These are phyloP conservation scores for Centropus bengalensis DNA, from an alignment of 2,113 vertebrate species.

Conservation along the genomic window DNA sequence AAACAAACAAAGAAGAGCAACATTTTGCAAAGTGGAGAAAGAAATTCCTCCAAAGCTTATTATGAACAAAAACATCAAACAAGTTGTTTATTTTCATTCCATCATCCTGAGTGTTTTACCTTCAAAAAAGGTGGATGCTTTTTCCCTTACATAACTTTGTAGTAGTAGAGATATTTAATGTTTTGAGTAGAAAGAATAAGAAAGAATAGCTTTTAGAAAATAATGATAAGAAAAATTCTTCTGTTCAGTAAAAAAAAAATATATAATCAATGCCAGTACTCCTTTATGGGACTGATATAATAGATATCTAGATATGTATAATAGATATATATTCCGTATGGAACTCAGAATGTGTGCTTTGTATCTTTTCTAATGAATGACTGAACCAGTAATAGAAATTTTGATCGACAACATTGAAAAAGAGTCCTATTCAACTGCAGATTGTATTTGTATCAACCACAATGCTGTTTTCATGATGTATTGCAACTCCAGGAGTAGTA, in stretches of 20 bases:
- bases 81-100: background rate
- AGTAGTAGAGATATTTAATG: background rate
- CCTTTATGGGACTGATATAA: background rate
- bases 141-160: background rate
- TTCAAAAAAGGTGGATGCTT: background rate
- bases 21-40: background rate
- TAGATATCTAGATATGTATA: background rate
- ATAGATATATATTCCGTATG: background rate
- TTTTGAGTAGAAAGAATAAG: background rate
- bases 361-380: slow-evolving; percentile 57
- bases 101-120: background rate
- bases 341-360: background rate
- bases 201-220: background rate
- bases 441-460: slow-evolving; percentile 50
- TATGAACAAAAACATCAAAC: background rate
- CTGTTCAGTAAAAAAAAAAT: background rate
- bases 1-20: background rate
- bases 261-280: background rate
- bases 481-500: background rate
- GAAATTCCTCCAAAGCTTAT: background rate
- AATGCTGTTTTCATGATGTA: background rate
- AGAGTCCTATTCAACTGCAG: slow-evolving; percentile 17
- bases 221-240: background rate
- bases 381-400: slow-evolving; percentile 53
- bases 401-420: slow-evolving; percentile 34